Evolutionary conservation across 2,113 vertebrate genomes (phyloP).

Genomic region (Pseudolaguvia tuberculata): DNA sequence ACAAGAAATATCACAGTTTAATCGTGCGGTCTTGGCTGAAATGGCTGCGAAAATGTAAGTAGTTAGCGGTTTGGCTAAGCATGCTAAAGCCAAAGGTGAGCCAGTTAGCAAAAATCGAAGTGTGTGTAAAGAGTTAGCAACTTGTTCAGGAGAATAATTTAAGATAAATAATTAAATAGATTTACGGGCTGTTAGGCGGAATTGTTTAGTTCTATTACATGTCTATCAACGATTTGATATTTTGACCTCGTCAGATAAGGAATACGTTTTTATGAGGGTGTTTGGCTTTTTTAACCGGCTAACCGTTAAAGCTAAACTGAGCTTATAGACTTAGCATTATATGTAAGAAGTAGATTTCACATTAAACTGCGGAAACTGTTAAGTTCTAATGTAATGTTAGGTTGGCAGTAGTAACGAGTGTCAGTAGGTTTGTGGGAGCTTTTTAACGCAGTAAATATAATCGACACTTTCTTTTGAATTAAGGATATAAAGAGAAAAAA

Average conservation of each 20-base stretch:
- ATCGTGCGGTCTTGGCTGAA: slow-evolving; percentile 91
- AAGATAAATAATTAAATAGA: neutral
- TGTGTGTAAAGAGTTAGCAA: neutral
- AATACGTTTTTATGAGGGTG: neutral
- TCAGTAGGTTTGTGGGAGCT: too few species aligned
- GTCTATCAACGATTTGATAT: neutral
- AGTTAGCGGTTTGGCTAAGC: slow-evolving; percentile 28
- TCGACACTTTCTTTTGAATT: too few species aligned
- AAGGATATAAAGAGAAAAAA: too few species aligned
- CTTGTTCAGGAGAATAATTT: neutral
- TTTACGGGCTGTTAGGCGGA: too few species aligned
- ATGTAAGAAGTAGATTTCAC: too few species aligned
- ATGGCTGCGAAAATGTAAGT: slow-evolving; percentile 89
- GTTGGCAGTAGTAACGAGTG: too few species aligned
- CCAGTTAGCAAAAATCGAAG: neutral
- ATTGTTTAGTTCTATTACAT: neutral
- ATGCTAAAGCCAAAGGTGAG: neutral
- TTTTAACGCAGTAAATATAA: too few species aligned
- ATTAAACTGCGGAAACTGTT: too few species aligned
- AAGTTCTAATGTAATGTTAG: too few species aligned
- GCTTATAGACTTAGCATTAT: neutral
- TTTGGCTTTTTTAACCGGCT: neutral
- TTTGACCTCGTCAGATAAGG: neutral
- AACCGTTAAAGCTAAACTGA: neutral
- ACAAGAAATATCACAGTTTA: slow-evolving; percentile 87